Conservation (phyloP, 2,797 vertebrate species). For the Tapirus indicus region DNA sequence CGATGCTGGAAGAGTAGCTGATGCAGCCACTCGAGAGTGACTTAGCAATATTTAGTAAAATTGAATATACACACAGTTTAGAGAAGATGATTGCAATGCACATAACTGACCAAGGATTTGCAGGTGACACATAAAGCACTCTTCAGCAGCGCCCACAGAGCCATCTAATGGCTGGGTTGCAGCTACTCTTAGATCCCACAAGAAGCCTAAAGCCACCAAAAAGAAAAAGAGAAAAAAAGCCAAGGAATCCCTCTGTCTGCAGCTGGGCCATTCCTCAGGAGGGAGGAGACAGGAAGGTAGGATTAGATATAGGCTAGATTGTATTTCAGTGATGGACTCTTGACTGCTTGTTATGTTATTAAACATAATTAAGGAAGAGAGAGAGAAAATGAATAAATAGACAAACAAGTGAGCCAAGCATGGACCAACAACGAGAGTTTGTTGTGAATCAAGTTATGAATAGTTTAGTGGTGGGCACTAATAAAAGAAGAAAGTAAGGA, state of each 20-base stretch:
- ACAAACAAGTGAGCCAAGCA: background rate
- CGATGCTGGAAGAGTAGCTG: rapidly evolving
- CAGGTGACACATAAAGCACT: background rate
- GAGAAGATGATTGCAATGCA: background rate
- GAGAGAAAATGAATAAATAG: background rate
- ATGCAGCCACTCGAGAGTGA: rapidly evolving
- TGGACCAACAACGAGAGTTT: background rate
- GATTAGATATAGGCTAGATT: background rate
- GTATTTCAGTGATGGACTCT: background rate
- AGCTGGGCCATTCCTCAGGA: too few species aligned
- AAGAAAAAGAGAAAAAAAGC: background rate
- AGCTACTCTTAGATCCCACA: background rate
- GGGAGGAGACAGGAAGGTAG: background rate
- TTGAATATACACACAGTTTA: background rate
- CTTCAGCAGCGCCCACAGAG: background rate
- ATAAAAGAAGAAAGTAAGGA: background rate
- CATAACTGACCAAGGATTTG: background rate
- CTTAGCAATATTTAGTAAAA: background rate
- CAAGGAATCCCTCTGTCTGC: background rate
- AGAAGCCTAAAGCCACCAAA: background rate
- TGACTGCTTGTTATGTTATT: background rate
- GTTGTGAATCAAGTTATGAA: background rate
- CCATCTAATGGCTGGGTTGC: background rate
- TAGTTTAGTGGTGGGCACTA: background rate
- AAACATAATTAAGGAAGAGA: background rate